These are phyloP conservation scores for Alectura lathami DNA, from an alignment of 2,113 vertebrate species.

Conservation along the genomic window DNA sequence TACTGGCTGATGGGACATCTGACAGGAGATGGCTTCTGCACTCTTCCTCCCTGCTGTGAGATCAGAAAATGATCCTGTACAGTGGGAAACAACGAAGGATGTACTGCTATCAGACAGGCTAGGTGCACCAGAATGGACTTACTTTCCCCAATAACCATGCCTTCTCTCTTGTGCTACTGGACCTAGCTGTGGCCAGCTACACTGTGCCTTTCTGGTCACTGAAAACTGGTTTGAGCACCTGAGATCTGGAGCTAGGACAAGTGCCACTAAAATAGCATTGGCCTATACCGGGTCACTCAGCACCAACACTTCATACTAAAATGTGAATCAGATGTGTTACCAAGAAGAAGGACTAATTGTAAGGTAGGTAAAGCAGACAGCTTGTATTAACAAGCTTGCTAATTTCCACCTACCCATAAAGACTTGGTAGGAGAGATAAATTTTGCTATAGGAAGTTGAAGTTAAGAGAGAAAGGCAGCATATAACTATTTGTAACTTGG, in stretches of 20 bases:
- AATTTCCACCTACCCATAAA: background rate
- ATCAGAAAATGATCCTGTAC: background rate
- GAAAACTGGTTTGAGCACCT: background rate
- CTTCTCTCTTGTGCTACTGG: background rate
- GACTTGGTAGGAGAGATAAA: background rate
- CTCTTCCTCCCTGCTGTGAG: background rate
- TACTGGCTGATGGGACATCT: background rate
- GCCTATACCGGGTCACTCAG: background rate
- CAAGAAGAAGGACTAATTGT: background rate
- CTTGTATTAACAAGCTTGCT: background rate
- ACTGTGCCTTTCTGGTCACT: background rate
- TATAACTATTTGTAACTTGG: background rate
- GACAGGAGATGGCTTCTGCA: background rate
- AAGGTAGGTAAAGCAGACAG: background rate
- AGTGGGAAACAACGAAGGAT: background rate
- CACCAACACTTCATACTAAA: background rate
- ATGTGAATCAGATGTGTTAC: background rate
- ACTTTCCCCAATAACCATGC: background rate
- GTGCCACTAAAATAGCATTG: background rate
- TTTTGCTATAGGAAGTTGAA: background rate
- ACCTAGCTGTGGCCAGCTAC: background rate
- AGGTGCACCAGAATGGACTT: background rate
- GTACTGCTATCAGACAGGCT: background rate
- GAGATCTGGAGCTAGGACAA: background rate
- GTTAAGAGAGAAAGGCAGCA: background rate